phyloP scores from a whole-genome alignment of 2,888 invertebrate genomes.

The Thalpophila matura region DNA sequence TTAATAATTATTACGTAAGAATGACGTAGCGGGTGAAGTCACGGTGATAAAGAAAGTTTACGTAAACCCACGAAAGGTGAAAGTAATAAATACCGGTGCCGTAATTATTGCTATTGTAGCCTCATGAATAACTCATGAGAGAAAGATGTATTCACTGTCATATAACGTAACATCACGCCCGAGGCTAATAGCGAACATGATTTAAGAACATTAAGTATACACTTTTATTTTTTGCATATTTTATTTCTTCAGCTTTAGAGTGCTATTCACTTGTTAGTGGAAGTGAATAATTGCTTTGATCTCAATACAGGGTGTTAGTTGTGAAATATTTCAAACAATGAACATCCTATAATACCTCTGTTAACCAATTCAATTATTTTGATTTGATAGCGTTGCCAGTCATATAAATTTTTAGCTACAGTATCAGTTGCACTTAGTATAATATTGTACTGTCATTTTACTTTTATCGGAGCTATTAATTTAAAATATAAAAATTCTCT shows the following conservation, averaged over 20 bases:
- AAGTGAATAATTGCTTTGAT: slow-evolving; percentile 26
- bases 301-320: not conserved
- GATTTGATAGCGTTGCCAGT: too few relatives aligned
- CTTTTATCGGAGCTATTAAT: not conserved
- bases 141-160: slow-evolving; percentile 78
- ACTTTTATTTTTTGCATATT: slow-evolving; percentile 27
- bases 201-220: slow-evolving; percentile 36
- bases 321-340: not conserved
- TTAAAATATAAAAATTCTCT: not conserved
- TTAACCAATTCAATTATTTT: too few relatives aligned
- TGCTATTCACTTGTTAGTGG: slow-evolving; percentile 8
- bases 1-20: slow-evolving; percentile 63
- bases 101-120: slow-evolving; percentile 82
- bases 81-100: slow-evolving; percentile 79
- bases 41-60: slow-evolving; percentile 80
- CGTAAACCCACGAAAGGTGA: slow-evolving; percentile 79
- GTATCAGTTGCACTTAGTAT: slow-evolving; percentile 2
- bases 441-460: not conserved
- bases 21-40: slow-evolving; percentile 70
- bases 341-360: too few relatives aligned
- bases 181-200: slow-evolving; percentile 54
- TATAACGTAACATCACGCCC: slow-evolving; percentile 70
- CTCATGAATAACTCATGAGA: slow-evolving; percentile 82
- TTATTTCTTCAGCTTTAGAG: not conserved
- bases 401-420: not conserved